Conservation (phyloP, 2,888 invertebrate genomes). For the Nymphalis polychloros region DNA sequence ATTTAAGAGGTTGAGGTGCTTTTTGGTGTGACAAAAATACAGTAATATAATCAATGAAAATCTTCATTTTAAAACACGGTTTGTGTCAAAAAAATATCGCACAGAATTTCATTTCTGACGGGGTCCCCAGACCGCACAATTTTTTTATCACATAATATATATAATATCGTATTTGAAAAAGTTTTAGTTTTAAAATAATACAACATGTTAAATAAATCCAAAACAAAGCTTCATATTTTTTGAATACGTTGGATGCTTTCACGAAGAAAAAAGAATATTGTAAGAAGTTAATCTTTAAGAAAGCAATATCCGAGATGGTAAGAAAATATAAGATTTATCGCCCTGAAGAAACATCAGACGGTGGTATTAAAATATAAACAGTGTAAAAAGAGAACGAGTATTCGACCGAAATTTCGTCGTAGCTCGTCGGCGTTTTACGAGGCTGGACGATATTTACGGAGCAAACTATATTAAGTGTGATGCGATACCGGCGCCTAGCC, state of each 20-base stretch:
- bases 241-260: background rate
- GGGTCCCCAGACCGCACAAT: too few species aligned
- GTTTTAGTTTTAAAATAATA: too few species aligned
- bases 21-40: too few species aligned
- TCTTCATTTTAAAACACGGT: too few species aligned
- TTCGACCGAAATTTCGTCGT: conserved; percentile 18
- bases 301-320: conserved; percentile 28
- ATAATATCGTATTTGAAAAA: too few species aligned
- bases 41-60: too few species aligned
- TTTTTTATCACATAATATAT: too few species aligned
- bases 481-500: conserved; percentile 3
- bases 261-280: conserved; percentile 4
- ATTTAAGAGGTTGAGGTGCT: too few species aligned
- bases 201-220: too few species aligned
- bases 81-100: too few species aligned
- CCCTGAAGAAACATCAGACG: conserved; percentile 23
- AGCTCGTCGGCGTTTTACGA: conserved; percentile 11
- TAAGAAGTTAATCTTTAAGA: conserved; percentile 7
- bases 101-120: too few species aligned
- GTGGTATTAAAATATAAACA: conserved; percentile 25
- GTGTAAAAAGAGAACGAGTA: conserved; percentile 16
- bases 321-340: conserved; percentile 29
- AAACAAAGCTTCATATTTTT: background rate
- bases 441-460: conserved; percentile 17
- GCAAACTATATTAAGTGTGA: conserved; percentile 30